Base-by-base conservation (phyloP, 2,113 vertebrate genomes). In the Prolemur simus region DNA sequence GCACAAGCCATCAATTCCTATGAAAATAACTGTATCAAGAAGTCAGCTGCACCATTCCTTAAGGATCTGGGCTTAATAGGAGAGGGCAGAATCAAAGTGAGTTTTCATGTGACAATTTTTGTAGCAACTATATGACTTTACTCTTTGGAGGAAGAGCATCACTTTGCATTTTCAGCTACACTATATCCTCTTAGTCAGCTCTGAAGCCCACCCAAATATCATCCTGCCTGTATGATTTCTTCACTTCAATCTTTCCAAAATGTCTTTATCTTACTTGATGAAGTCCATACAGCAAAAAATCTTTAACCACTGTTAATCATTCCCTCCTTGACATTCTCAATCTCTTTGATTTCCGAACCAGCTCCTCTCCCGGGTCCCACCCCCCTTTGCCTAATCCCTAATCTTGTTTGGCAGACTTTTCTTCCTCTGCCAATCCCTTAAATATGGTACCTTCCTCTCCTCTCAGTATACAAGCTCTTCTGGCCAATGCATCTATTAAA, bases 261-360 rank as follows among this genome's bases (percentile, higher is more conserved):
- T 64, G 32, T 45, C 52, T 95, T n/a, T 18, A 49, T 93, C 66
- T 86, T 63, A 25, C 29, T 63, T 82, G 29, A 42, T 18, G 39
- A 71, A 54, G 29, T 4, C 68, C 39, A 27, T 69, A 73, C 4
- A n/a, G 15, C 66, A 17, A 4, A 73, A 89, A 73, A 32, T 13
- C 34, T 49, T 45, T 47, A 27, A 84, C 47, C 18, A 29, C 13
- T 80, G 23, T 27, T 58, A 12, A 17, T 87, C 8, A 52, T 17
- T 84, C 21, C 58, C 37, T 87, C 37, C 45, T 90, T n/a, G 56
- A 73, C 64, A 49, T n/a, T n/a, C 39, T 90, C 15, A 54, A 6
- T 92, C 49, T 82, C 58, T 68, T 54, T 94, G 86, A 83, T 58
- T 69, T 18, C 52, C 52, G 73, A 94, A 81, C 9, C 85, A 90